Percentiles rank a stretch among this genome's conserved stretches.
These are phyloP conservation scores for Sula dactylatra DNA, from an alignment of 2,113 vertebrate species.

Conservation along the genomic window DNA sequence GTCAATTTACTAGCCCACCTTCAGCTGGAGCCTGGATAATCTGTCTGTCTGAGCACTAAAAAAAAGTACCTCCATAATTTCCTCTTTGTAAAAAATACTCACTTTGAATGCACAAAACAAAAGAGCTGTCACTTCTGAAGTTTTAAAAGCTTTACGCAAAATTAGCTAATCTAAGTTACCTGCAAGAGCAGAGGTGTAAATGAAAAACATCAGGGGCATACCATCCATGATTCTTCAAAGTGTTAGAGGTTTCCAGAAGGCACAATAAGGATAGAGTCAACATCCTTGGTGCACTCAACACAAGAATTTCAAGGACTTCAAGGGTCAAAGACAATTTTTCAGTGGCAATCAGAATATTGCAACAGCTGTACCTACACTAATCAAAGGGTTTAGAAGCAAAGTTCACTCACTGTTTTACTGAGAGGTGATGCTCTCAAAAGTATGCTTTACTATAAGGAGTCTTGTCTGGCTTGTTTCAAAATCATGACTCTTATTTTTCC, in stretches of 20 bases:
- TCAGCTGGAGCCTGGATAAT: background rate
- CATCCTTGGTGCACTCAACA: background rate
- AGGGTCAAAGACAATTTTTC: background rate
- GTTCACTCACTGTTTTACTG: background rate
- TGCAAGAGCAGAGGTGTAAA: background rate
- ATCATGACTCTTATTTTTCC: background rate
- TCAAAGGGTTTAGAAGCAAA: background rate
- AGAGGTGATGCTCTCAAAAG: background rate
- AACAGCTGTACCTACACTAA: background rate
- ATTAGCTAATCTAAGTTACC: background rate
- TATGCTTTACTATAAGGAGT: background rate
- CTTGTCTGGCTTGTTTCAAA: background rate
- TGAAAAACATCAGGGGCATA: background rate
- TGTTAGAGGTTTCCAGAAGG: constrained; percentile 1
- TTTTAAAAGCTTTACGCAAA: background rate
- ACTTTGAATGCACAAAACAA: background rate
- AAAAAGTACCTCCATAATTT: background rate
- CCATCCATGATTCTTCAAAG: background rate
- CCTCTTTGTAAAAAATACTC: background rate
- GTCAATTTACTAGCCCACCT: background rate
- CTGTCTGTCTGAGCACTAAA: background rate
- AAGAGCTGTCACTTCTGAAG: background rate
- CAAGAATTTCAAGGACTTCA: background rate
- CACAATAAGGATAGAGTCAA: background rate
- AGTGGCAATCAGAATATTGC: background rate